A percentile compares a stretch with the other conserved stretches of the same genome.
These are phyloP conservation scores for Campoletis raptor DNA, from an alignment of 2,888 invertebrate genomes.

Conservation along the genomic window DNA sequence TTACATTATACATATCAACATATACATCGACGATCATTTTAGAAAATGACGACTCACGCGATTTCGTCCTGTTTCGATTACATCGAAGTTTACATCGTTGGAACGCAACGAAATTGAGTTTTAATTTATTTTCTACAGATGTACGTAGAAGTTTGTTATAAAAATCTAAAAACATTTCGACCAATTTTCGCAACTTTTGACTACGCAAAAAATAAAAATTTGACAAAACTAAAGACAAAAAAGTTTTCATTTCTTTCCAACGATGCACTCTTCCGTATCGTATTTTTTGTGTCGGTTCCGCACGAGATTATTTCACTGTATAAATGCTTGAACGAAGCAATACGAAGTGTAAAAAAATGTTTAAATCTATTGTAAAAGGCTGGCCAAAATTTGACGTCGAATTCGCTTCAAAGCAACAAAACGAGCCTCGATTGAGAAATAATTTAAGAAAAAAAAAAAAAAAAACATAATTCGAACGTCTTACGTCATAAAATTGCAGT, in stretches of 20 bases:
- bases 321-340: conserved; percentile 73
- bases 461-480: conserved; percentile 68
- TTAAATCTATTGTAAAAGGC: conserved; percentile 77
- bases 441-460: conserved; percentile 76
- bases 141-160: background rate
- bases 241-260: conserved; percentile 36
- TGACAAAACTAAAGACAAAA: background rate
- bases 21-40: conserved; percentile 73
- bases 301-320: conserved; percentile 79
- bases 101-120: background rate
- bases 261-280: background rate
- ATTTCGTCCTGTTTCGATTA: conserved; percentile 34
- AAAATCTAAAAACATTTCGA: conserved; percentile 3
- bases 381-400: conserved; percentile 60
- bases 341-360: conserved; percentile 59
- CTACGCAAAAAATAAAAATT: background rate
- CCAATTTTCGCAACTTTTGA: background rate
- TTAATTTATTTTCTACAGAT: background rate
- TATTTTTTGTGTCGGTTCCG: conserved; percentile 16
- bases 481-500: conserved; percentile 65
- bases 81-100: background rate
- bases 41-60: conserved; percentile 62
- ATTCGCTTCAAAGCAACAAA: conserved; percentile 28
- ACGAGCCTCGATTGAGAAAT: conserved; percentile 71
- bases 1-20: conserved; percentile 81